phyloP scores from a whole-genome alignment of 2,113 vertebrate genomes.

The Oryzias celebensis region DNA sequence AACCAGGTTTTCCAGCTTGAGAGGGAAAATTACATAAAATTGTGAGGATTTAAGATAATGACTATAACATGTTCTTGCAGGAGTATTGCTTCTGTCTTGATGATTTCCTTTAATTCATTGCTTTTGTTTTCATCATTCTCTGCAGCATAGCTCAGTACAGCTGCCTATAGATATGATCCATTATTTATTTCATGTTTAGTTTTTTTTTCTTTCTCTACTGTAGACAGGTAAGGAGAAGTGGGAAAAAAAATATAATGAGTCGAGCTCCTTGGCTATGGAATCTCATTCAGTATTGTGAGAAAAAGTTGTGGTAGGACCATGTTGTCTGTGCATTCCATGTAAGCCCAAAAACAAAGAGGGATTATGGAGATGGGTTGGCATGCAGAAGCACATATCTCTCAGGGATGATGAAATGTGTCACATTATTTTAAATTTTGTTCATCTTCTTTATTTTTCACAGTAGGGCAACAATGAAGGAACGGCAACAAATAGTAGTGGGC shows the following conservation, averaged over 20 bases:
- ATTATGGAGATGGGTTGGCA: too few species aligned
- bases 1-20: neutral
- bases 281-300: too few species aligned
- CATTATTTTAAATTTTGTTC: too few species aligned
- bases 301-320: too few species aligned
- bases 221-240: slow-evolving; percentile 20
- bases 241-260: slow-evolving; percentile 13
- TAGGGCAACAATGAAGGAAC: too few species aligned
- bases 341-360: too few species aligned
- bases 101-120: slow-evolving; percentile 60
- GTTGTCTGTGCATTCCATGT: too few species aligned
- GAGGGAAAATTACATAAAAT: slow-evolving; percentile 12
- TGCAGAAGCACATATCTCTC: too few species aligned
- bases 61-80: slow-evolving; percentile 44
- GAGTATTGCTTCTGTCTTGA: slow-evolving; percentile 42
- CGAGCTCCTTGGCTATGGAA: neutral
- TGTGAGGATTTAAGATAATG: slow-evolving; percentile 32
- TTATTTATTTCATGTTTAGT: slow-evolving; percentile 58
- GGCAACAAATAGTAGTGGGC: too few species aligned
- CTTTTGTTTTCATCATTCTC: slow-evolving; percentile 69
- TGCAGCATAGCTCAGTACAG: slow-evolving; percentile 52
- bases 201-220: slow-evolving; percentile 12
- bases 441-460: too few species aligned
- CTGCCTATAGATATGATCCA: slow-evolving; percentile 61
- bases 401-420: too few species aligned